These are phyloP conservation scores for Eupelmus urozonus DNA, from an alignment of 2,888 invertebrate genomes.

Conservation along the genomic window DNA sequence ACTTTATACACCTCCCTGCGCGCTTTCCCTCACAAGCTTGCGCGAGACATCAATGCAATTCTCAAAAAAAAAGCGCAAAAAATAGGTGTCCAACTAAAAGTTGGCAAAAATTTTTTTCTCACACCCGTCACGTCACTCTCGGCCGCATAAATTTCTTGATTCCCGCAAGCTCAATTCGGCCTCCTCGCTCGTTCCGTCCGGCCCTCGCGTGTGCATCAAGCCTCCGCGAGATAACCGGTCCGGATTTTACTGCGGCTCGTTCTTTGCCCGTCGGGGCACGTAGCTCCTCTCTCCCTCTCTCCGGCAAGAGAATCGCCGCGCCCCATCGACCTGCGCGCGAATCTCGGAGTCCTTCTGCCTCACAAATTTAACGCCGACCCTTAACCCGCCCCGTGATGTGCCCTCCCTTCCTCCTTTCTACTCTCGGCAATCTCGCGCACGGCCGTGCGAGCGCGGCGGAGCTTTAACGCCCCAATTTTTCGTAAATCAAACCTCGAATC, in stretches of 20 bases:
- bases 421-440: neutral
- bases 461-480: constrained; percentile 17
- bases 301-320: constrained; percentile 11
- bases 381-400: constrained; percentile 28
- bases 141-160: neutral
- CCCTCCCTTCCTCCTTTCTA: neutral
- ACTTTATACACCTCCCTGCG: constrained; percentile 14
- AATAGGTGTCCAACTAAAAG: neutral
- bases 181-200: constrained; percentile 3
- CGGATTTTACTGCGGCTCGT: constrained; percentile 62
- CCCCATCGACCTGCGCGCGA: constrained; percentile 59
- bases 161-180: too few species aligned
- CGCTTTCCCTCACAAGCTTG: too few species aligned
- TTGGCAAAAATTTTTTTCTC: neutral
- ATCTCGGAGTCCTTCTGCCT: constrained; percentile 70
- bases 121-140: neutral
- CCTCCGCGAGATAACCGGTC: constrained; percentile 61
- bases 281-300: neutral
- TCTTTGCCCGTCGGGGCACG: constrained; percentile 26
- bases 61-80: too few species aligned
- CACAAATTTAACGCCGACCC: constrained; percentile 68
- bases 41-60: too few species aligned
- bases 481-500: neutral
- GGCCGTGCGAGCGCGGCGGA: neutral
- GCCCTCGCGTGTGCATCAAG: constrained; percentile 21